Evolutionary conservation across 2,888 invertebrate genomes (phyloP).

Genomic region (Lasioglossum oenotherae): DNA sequence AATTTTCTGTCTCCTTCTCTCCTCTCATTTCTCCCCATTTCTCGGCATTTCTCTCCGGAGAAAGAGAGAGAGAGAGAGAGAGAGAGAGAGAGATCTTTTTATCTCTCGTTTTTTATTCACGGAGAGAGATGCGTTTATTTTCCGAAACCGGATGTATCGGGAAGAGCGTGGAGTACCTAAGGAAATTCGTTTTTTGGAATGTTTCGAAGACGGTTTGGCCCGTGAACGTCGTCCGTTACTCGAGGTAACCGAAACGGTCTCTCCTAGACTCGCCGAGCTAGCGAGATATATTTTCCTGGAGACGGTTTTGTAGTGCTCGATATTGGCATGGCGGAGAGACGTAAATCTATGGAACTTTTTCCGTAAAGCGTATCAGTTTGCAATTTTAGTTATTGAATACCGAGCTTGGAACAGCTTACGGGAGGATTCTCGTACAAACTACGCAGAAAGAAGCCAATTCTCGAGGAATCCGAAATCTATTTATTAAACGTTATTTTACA

Average conservation of each 20-base stretch:
- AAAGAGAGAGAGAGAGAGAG: background rate
- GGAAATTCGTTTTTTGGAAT: constrained; percentile 1
- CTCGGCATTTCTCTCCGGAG: background rate
- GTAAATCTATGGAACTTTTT: background rate
- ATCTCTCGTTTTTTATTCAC: background rate
- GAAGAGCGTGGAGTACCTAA: background rate
- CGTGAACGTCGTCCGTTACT: background rate
- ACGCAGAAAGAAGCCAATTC: background rate
- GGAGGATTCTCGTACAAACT: background rate
- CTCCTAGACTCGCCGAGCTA: background rate
- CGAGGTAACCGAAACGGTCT: background rate
- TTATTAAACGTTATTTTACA: too few relatives aligned
- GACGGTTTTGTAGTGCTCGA: background rate
- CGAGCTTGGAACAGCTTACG: background rate
- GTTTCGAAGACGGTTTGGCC: background rate
- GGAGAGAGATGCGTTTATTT: background rate
- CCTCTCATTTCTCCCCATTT: background rate
- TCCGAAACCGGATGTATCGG: background rate
- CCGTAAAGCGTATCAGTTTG: background rate
- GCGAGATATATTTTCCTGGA: background rate
- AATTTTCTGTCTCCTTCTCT: constrained; percentile 29
- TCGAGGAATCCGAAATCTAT: background rate
- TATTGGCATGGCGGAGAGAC: background rate
- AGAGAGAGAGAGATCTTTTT: background rate
- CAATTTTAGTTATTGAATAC: background rate